Percentiles rank a stretch among this genome's conserved stretches.
phyloP scores from a whole-genome alignment of 2,113 vertebrate genomes.

The Ceratotherium simum region DNA sequence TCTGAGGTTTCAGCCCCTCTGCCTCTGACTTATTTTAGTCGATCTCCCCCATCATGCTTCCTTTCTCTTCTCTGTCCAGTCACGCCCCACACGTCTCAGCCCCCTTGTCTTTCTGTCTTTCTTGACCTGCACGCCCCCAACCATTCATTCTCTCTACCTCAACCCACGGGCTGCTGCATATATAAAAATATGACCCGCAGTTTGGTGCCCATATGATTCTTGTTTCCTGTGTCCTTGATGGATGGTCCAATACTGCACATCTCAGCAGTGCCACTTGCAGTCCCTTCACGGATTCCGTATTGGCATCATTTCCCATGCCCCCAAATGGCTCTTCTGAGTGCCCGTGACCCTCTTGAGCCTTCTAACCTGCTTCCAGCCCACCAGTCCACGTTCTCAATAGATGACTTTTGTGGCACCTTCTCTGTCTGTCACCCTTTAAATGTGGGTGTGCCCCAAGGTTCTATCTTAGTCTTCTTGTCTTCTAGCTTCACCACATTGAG shows the following conservation, averaged over 20 bases:
- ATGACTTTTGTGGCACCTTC: not conserved
- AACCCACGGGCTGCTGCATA: not conserved
- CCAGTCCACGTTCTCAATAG: not conserved
- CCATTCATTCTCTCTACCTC: not conserved
- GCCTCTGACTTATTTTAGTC: not conserved
- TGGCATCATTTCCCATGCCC: not conserved
- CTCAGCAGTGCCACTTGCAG: not conserved
- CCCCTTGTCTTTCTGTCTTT: not conserved
- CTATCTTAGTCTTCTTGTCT: not conserved
- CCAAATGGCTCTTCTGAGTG: not conserved
- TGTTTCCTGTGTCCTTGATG: not conserved
- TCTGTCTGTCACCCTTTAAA: not conserved
- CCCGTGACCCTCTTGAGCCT: not conserved
- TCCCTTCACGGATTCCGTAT: not conserved
- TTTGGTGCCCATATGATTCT: not conserved
- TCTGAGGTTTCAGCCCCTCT: not conserved
- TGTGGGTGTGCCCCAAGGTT: not conserved
- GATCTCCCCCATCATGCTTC: not conserved
- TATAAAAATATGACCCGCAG: not conserved
- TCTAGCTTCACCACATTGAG: not conserved
- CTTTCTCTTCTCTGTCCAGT: not conserved
- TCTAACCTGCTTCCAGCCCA: not conserved
- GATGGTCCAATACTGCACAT: rapidly evolving
- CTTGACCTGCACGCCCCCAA: not conserved
- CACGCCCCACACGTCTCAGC: not conserved